Conservation (phyloP, 2,113 vertebrate species). For the Centropristis striata region DNA sequence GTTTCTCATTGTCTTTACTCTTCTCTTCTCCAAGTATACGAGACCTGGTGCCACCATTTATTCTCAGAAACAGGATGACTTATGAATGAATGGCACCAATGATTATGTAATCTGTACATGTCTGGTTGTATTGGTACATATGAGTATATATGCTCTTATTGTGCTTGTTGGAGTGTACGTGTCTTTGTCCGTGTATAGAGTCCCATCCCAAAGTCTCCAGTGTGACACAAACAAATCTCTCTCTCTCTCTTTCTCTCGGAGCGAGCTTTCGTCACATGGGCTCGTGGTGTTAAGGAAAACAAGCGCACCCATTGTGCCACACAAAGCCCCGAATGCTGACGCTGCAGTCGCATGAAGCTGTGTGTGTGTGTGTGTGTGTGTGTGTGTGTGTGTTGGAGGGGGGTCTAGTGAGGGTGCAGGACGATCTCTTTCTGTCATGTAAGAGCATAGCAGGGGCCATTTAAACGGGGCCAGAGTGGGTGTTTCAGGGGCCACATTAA, state of each 20-base stretch:
- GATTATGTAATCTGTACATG: constrained; percentile 4
- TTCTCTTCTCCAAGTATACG: constrained; percentile 26
- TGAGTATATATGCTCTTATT: constrained; percentile 40
- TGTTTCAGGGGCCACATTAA: constrained; percentile 28
- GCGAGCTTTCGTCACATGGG: constrained; percentile 84
- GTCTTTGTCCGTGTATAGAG: constrained; percentile 49
- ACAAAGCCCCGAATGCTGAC: constrained; percentile 88
- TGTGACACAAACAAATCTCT: constrained; percentile 82
- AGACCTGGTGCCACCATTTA: constrained; percentile 31
- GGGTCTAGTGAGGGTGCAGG: constrained; percentile 33
- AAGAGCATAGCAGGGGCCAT: constrained; percentile 61
- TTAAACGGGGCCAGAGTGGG: constrained; percentile 53
- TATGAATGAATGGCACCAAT: constrained; percentile 29
- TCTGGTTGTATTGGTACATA: constrained; percentile 9
- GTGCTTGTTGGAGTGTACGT: constrained; percentile 40
- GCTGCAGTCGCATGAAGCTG: constrained; percentile 82
- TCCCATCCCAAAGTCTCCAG: constrained; percentile 77
- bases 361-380: constrained; percentile 20
- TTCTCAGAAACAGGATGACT: constrained; percentile 39
- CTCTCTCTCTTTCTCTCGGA: constrained; percentile 51
- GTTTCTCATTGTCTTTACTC: constrained; percentile 6
- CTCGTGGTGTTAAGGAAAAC: constrained; percentile 86
- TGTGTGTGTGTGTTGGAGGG: constrained; percentile 10
- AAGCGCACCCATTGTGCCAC: constrained; percentile 85
- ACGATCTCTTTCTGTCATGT: constrained; percentile 68